Conservation (phyloP, 2,113 vertebrate species). For the Phocoena phocoena region DNA sequence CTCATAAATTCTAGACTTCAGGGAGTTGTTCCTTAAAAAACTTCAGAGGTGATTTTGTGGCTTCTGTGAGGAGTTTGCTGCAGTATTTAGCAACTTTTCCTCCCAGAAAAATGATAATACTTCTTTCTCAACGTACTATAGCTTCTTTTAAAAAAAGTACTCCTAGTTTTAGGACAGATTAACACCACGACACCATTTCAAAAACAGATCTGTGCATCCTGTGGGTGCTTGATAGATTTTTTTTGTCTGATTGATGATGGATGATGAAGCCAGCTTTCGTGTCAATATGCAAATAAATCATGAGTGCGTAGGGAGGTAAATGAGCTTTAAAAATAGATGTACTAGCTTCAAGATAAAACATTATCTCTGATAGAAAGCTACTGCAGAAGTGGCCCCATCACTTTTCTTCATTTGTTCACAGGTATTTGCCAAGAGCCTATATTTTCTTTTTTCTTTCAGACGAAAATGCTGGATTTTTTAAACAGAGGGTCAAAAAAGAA, state of each 20-base stretch:
- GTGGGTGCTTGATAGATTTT: neutral
- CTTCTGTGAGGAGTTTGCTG: slow-evolving; percentile 14
- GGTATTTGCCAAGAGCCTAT: neutral
- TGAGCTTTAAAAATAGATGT: slow-evolving; percentile 24
- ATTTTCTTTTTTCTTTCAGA: neutral
- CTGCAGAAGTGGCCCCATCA: neutral
- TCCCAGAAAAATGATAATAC: slow-evolving; percentile 10
- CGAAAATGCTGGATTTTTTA: slow-evolving; percentile 16
- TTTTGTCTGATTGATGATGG: neutral
- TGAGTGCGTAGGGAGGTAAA: slow-evolving; percentile 47
- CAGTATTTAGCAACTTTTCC: slow-evolving; percentile 15
- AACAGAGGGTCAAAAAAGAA: slow-evolving; percentile 21
- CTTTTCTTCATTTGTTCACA: slow-evolving; percentile 4
- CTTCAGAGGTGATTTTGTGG: neutral
- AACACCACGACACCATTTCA: neutral
- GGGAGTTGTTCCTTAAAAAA: neutral
- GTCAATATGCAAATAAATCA: slow-evolving; percentile 55
- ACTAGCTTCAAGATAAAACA: slow-evolving; percentile 29
- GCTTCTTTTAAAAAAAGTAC: neutral
- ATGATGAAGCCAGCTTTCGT: slow-evolving; percentile 34
- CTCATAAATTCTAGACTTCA: neutral
- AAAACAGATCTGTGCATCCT: slow-evolving; percentile 31
- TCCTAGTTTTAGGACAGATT: neutral
- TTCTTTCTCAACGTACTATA: slow-evolving; percentile 28
- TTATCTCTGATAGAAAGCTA: neutral